phyloP scores from a whole-genome alignment of 2,888 invertebrate species.

The Xestia sexstrigata region DNA sequence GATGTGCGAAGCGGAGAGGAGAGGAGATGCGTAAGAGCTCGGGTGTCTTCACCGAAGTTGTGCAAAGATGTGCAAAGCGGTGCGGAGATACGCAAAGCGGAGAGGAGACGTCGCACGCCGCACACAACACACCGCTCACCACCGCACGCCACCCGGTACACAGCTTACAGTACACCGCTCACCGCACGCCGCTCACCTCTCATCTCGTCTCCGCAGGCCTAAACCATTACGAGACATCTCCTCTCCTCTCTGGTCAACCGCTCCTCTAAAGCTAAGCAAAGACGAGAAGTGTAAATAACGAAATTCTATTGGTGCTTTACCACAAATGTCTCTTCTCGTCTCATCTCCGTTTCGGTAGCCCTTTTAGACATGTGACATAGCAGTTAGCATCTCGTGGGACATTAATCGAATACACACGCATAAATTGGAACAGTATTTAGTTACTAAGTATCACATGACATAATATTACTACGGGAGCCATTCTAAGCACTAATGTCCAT shows the following conservation, averaged over 20 bases:
- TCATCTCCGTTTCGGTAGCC: not conserved
- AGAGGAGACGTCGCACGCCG: no score
- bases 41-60: not conserved
- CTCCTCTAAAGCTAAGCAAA: not conserved
- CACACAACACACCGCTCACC: no score
- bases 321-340: no score
- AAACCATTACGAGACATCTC: not conserved
- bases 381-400: no score
- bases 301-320: not conserved
- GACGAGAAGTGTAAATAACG: not conserved
- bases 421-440: not conserved
- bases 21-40: not conserved
- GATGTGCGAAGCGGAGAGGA: not conserved
- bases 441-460: no score
- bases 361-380: not conserved
- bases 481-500: not conserved
- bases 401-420: no score
- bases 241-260: not conserved
- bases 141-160: no score
- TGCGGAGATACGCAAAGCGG: no score
- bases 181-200: not conserved
- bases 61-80: no score
- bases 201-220: not conserved
- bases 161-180: no score
- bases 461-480: not conserved